Conservation (phyloP, 2,797 vertebrate genomes). For the Champsocephalus esox region DNA sequence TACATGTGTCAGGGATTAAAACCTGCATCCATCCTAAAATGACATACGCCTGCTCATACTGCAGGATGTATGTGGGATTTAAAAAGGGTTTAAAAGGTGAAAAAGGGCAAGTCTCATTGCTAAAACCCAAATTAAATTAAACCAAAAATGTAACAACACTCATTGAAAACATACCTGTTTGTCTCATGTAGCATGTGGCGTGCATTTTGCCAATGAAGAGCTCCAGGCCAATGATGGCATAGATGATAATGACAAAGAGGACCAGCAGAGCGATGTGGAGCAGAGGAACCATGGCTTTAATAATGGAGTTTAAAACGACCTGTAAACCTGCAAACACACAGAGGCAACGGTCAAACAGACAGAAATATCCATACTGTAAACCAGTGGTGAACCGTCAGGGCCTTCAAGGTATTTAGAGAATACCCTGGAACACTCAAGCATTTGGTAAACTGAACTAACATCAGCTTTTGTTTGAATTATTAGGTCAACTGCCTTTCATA, state of each 20-base stretch:
- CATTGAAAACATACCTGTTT: conserved; percentile 85
- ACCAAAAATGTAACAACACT: background rate
- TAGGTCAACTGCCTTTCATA: too few species aligned
- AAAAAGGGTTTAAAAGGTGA: conserved; percentile 4
- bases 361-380: background rate
- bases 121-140: background rate
- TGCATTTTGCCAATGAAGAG: conserved; percentile 99
- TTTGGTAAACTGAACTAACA: too few species aligned
- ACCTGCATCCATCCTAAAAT: conserved; percentile 17
- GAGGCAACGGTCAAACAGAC: background rate
- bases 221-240: conserved; percentile 99
- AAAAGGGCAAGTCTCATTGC: background rate
- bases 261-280: conserved; percentile 98
- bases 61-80: background rate
- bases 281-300: conserved; percentile 99
- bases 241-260: conserved; percentile 99
- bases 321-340: conserved; percentile 91
- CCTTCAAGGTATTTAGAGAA: too few species aligned
- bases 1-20: conserved; percentile 53
- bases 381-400: too few species aligned
- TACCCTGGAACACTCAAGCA: too few species aligned
- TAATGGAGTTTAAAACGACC: conserved; percentile 99
- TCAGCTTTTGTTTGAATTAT: too few species aligned
- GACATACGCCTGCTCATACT: background rate
- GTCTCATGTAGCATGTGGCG: conserved; percentile 91